phyloP scores from a whole-genome alignment of 2,888 invertebrate species.

The Octonoba sinensis region DNA sequence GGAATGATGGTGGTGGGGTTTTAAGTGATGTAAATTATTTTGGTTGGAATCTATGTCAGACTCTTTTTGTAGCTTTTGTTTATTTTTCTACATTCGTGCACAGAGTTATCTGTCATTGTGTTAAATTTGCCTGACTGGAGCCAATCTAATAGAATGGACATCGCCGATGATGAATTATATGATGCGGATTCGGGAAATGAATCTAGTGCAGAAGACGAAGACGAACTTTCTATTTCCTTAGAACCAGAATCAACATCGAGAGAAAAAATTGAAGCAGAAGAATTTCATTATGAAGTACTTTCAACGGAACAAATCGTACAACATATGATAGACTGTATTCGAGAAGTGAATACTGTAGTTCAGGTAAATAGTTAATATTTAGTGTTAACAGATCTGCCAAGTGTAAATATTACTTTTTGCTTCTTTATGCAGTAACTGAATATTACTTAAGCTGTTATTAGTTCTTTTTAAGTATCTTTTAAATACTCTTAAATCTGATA shows the following conservation, averaged over 20 bases:
- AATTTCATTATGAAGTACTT: conserved; percentile 92
- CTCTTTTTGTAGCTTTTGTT: too few relatives aligned
- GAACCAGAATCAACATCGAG: conserved; percentile 70
- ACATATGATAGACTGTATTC: conserved; percentile 97
- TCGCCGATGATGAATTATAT: conserved; percentile 89
- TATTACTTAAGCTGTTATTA: background rate
- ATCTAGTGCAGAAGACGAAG: conserved; percentile 83
- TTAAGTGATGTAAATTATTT: conserved; percentile 12
- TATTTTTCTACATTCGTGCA: too few relatives aligned
- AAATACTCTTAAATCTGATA: background rate
- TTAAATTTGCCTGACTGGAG: background rate
- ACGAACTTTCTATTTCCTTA: conserved; percentile 75
- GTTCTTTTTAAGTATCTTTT: background rate
- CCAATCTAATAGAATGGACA: conserved; percentile 79
- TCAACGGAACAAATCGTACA: conserved; percentile 96
- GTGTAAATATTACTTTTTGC: background rate
- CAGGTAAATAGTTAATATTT: conserved; percentile 60
- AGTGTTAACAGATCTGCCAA: conserved; percentile 38
- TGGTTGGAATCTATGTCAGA: too few relatives aligned
- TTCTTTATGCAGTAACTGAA: background rate
- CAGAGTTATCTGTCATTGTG: too few relatives aligned
- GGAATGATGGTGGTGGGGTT: conserved; percentile 56
- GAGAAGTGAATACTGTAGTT: conserved; percentile 95
- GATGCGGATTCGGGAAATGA: conserved; percentile 88
- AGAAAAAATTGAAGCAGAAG: conserved; percentile 79